Percentiles rank a stretch among this genome's conserved stretches.
Conservation (phyloP, 2,888 invertebrate genomes). For the Drosophila glabriapex region DNA sequence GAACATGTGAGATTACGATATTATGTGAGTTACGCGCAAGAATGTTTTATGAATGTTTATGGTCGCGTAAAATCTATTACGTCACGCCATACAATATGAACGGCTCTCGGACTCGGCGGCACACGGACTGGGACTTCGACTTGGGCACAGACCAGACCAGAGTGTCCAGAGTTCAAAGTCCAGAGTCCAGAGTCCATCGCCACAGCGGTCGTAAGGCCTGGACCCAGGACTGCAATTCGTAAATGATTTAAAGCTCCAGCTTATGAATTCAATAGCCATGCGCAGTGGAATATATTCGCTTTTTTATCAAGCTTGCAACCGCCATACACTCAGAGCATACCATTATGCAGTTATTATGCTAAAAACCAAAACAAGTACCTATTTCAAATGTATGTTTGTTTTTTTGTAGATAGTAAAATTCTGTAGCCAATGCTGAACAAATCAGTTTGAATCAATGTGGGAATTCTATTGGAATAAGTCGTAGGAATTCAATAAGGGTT, state of each 20-base stretch:
- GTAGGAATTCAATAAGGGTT: not conserved
- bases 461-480: not conserved
- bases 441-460: not conserved
- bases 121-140: not conserved
- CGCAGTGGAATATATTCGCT: not conserved
- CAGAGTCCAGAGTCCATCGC: constrained; percentile 3
- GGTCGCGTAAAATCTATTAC: constrained; percentile 80
- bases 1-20: constrained; percentile 74
- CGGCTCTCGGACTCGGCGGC: constrained; percentile 2
- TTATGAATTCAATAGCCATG: constrained; percentile 11
- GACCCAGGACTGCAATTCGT: constrained; percentile 42
- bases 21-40: constrained; percentile 79
- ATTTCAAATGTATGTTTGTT: not conserved
- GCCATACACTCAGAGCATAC: not conserved
- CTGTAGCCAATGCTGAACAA: not conserved
- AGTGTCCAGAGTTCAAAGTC: not conserved
- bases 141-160: not conserved
- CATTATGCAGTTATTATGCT: not conserved
- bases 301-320: not conserved
- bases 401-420: not conserved
- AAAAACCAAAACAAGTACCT: too few species aligned
- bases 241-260: constrained; percentile 57
- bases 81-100: constrained; percentile 61
- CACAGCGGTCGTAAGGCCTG: constrained; percentile 65
- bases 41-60: constrained; percentile 82